phyloP scores from a whole-genome alignment of 2,797 vertebrate genomes.

The Perodicticus potto region DNA sequence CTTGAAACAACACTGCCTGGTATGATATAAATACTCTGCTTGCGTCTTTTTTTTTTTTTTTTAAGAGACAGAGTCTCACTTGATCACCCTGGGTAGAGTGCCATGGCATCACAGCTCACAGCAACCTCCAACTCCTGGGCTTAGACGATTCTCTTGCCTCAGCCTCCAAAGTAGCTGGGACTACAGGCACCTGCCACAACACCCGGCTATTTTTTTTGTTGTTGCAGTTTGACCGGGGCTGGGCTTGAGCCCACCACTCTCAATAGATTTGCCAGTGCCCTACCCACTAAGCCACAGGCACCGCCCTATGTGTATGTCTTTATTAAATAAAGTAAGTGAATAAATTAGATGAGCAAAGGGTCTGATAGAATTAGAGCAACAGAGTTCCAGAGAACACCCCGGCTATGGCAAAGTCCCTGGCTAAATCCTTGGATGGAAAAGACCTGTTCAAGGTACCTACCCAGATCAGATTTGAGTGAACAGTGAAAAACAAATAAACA shows the following conservation, averaged over 20 bases:
- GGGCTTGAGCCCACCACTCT: too few relatives aligned
- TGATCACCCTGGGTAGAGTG: too few relatives aligned
- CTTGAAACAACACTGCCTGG: not conserved
- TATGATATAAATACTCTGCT: not conserved
- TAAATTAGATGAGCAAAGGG: not conserved
- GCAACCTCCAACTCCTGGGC: too few relatives aligned
- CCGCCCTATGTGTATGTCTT: not conserved
- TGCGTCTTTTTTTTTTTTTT: not conserved
- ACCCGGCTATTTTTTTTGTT: too few relatives aligned
- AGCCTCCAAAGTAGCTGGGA: too few relatives aligned
- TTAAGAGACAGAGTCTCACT: too few relatives aligned
- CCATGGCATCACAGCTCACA: too few relatives aligned
- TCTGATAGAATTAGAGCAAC: not conserved
- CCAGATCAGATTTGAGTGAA: not conserved
- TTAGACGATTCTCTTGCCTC: too few relatives aligned
- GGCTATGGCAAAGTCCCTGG: rapidly evolving
- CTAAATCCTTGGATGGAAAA: not conserved
- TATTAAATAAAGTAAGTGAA: not conserved
- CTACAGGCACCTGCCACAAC: too few relatives aligned
- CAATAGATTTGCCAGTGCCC: too few relatives aligned
- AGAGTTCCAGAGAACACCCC: rapidly evolving
- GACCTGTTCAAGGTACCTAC: not conserved
- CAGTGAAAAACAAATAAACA: not conserved
- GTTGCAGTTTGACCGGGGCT: too few relatives aligned
- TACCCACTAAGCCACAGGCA: too few relatives aligned